Base-by-base conservation (phyloP, 2,797 vertebrate species). In the Artibeus lituratus region DNA sequence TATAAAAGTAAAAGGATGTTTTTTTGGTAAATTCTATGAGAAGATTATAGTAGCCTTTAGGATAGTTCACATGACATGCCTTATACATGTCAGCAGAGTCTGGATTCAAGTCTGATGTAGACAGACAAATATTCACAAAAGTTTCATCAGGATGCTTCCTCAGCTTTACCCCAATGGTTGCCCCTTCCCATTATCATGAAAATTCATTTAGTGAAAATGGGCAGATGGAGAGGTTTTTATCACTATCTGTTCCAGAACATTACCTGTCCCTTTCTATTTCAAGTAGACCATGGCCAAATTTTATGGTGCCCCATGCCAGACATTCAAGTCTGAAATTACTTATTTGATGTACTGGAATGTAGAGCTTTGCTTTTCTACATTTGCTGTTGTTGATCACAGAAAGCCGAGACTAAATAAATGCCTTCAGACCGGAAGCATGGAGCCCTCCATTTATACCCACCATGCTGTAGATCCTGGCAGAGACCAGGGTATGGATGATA, bases 161-260 rank as follows among this genome's bases (percentile, higher is more conserved):
- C 14, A 18, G 29, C 67, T 87, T 42, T 69, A 80, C 11, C 21
- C 10, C 26, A 76, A 59, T 55, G 57, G 2, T 3, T 76, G 9
- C 5, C 47, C 73, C 47, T 88, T 62, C 21, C 10, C 26, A 47
- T 85, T 89, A 73, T 39, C 7, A 24, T 22, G 76, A 73, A 91
- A 96, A 89, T 76, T n/a, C 39, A 47, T 77, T 86, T 81, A 74
- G 39, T 44, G 47, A 92, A 88, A 94, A 92, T 87, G 19, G 51
- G 16, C 21, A 70, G 42, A 37, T 42, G 37, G 69, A 73, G n/a
- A 55, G 2, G 18, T 77, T 82, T 96, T 51, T 82, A 4, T 69
- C 94, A 21, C 29, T 62, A 5, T 49, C 12, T 81, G 73, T 91
- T 93, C n/a, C 37, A 88, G 22, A 32, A 42, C 39, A 42, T 62